Conservation (phyloP, 2,888 invertebrate genomes). For the Spilosoma lubricipeda region DNA sequence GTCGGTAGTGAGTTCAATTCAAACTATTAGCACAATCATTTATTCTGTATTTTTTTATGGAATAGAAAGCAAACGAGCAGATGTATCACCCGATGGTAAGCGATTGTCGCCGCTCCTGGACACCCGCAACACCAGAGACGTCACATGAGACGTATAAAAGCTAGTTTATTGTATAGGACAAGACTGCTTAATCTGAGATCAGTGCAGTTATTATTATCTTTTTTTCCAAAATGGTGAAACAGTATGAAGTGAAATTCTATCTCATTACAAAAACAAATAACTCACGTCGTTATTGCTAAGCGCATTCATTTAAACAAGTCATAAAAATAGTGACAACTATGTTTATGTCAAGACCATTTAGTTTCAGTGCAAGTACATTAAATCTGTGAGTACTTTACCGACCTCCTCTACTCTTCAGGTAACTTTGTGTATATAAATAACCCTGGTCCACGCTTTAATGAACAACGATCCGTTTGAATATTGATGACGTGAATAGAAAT, state of each 20-base stretch:
- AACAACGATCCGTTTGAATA: background rate
- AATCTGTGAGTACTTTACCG: background rate
- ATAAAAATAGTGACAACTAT: background rate
- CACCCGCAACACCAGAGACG: no score
- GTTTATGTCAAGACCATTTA: background rate
- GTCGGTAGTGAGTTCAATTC: no score
- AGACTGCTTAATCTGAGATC: no score
- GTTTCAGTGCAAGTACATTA: background rate
- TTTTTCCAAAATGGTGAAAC: background rate
- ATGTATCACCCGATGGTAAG: no score
- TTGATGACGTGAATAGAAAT: background rate
- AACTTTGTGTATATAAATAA: background rate
- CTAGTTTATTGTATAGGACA: no score
- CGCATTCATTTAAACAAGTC: background rate
- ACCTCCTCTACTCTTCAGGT: background rate
- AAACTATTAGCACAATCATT: no score
- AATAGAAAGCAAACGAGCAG: no score
- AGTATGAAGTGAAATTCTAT: background rate
- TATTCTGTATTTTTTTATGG: no score
- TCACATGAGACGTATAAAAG: no score
- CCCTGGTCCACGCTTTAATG: background rate
- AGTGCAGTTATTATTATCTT: no score
- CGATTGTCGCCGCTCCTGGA: no score
- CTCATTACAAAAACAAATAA: background rate
- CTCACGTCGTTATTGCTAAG: background rate